Base-by-base conservation (phyloP, 2,888 invertebrate species). In the Philereme transversata region DNA sequence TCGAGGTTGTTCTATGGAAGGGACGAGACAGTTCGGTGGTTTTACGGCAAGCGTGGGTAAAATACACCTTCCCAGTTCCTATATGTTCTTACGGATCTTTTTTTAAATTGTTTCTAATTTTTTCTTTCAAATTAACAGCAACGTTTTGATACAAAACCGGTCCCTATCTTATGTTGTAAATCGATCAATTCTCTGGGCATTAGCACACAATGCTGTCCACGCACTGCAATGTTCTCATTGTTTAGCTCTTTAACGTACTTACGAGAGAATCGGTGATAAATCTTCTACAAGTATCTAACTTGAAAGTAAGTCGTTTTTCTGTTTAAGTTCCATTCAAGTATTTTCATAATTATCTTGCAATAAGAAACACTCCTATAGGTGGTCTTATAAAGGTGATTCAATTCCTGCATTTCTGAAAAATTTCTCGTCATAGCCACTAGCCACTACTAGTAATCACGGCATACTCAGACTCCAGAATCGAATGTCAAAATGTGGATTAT, bases 141-240 rank as follows among this genome's bases (percentile, higher is more conserved):
- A 54, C 54, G 34, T 50, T 45, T 49, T 10, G 49, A n/a, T 38
- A n/a, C 34, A 9, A 47, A 54, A 57, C 57, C 62, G 45, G 62
- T 62, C 34, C 34, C 38, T 34, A 33, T 52, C 52, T 11, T 10
- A 4, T 47, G 55, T 43, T 55, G 36, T 38, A 50, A 50, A 52
- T 57, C 49, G 48, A 43, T 47, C 51, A 64, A 61, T 66, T 70
- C 66, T 62, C 60, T 66, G 68, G 50, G 60, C 67, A 80, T 80
- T 79, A 78, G 63, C 81, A 79, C 71, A 78, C 79, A 79, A 79
- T 76, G 46, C 53, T 52, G 34, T 45, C 45, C 50, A 10, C 49
- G 34, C 54, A 38, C 4, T 41, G 38, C 59, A 55, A 55, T 52
- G 58, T 52, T 50, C 56, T 62, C 68, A 68, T 76, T 76, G 75